phyloP scores from a whole-genome alignment of 2,797 vertebrate species.

The Chiroxiphia lanceolata region DNA sequence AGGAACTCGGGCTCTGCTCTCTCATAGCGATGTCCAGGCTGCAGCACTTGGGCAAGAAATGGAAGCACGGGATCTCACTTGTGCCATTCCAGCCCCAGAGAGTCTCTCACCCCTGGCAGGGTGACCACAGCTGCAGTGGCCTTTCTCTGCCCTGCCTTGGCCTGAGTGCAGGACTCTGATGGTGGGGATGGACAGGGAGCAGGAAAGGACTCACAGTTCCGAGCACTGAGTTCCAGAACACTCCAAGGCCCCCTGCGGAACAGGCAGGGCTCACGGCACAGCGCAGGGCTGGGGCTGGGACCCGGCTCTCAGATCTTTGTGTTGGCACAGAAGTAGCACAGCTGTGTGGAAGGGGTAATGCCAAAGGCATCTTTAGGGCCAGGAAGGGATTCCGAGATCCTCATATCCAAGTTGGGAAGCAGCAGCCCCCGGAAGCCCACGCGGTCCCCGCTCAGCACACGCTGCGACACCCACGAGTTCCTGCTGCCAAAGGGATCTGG shows the following conservation, averaged over 20 bases:
- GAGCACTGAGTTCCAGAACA: not conserved
- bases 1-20: not conserved
- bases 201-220: not conserved
- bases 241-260: not conserved
- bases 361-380: not conserved
- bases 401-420: not conserved
- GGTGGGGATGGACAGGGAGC: not conserved
- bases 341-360: not conserved
- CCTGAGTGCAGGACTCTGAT: too few species aligned
- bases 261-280: not conserved
- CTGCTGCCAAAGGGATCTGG: not conserved
- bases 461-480: not conserved
- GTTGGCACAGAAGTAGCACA: not conserved
- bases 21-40: not conserved
- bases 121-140: not conserved
- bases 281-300: not conserved
- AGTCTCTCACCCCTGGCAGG: not conserved
- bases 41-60: not conserved
- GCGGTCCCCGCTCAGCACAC: accelerated
- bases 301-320: not conserved
- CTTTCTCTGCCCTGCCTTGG: not conserved
- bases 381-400: not conserved
- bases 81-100: not conserved
- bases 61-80: not conserved
- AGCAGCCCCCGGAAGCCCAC: not conserved